Evolutionary conservation across 2,113 vertebrate genomes (phyloP), one percentile per base, ranked within the genome.

Genomic region (Recurvirostra avosetta): DNA sequence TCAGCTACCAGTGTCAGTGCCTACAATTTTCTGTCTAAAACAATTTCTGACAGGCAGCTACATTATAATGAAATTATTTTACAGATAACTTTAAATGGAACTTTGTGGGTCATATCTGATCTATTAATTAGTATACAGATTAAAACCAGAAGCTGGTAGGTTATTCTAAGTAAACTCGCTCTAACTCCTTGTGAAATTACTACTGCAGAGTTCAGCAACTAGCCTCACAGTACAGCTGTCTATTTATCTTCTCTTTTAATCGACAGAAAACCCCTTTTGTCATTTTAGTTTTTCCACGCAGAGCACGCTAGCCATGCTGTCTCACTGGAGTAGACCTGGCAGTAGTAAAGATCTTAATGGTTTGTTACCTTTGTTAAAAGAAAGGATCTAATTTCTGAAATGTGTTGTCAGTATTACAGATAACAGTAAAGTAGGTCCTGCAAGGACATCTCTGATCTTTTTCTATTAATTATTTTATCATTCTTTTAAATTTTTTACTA

Each of bases 251-350:
- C 17, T 45, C 5, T 58, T 67, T 81, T 75, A 50, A 41, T 16
- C 30, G 32, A 11, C 5, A 71, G 34, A 53, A 77, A 49, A 0
- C 1, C 8, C 2, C 6, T 41, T 49, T 65, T 74, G 6, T 49
- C 16, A 21, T 81, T 74, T 68, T 62, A 52, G 1, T 36, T 61
- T 73, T n/a, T 58, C 56, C 32, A 55, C 38, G 40, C 3, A 72
- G 8, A 38, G 4, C 17, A 16, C 0, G 0, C 16, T 72, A 22
- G 4, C 8, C 27, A 1, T 82, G 26, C 47, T 67, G 9, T 61
- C 82, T 26, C 29, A n/a, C 9, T 10, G 4, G 40, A 52, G 12
- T 27, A 9, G 18, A 32, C 8, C 16, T 47, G 17, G 17, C 36
- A 88, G 29, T 29, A 65, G 16, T 26, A 66, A 94, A 66, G 12